phyloP scores from a whole-genome alignment of 30 jellyfish, hydroid and myxozoan genomes.

The Nemopilema nomurai region DNA sequence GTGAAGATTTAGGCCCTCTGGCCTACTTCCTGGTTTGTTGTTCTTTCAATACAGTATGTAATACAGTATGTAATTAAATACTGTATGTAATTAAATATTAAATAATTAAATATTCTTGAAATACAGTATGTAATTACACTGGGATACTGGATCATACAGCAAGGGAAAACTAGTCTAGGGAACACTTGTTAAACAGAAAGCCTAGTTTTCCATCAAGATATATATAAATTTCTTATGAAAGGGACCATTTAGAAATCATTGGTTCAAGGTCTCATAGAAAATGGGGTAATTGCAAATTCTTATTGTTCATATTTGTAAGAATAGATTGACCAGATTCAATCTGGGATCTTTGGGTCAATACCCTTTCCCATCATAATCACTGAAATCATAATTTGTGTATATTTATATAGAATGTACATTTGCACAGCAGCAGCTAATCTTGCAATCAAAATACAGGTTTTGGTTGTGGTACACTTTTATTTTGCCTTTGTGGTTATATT shows the following conservation, averaged over 20 bases:
- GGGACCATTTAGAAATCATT: neutral
- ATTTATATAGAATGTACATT: neutral
- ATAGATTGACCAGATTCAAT: neutral
- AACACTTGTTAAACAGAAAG: neutral
- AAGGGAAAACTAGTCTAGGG: neutral
- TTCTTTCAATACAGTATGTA: too few relatives aligned
- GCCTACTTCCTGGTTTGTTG: neutral
- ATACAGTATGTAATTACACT: neutral
- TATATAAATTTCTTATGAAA: neutral
- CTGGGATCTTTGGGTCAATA: neutral
- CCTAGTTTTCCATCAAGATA: neutral
- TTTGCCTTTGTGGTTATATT: neutral
- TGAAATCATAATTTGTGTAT: neutral
- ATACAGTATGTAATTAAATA: too few relatives aligned
- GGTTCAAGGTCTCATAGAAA: neutral
- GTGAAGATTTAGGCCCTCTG: constrained; percentile 9
- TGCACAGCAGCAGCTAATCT: neutral
- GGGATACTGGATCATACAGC: neutral
- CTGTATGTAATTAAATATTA: too few relatives aligned
- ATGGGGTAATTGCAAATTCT: neutral
- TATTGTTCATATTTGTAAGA: neutral
- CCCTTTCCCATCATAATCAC: neutral
- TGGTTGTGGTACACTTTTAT: neutral
- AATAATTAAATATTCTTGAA: neutral
- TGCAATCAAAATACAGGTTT: neutral